Evolutionary conservation across 2,113 vertebrate species (phyloP).

Genomic region (Cololabis saira): DNA sequence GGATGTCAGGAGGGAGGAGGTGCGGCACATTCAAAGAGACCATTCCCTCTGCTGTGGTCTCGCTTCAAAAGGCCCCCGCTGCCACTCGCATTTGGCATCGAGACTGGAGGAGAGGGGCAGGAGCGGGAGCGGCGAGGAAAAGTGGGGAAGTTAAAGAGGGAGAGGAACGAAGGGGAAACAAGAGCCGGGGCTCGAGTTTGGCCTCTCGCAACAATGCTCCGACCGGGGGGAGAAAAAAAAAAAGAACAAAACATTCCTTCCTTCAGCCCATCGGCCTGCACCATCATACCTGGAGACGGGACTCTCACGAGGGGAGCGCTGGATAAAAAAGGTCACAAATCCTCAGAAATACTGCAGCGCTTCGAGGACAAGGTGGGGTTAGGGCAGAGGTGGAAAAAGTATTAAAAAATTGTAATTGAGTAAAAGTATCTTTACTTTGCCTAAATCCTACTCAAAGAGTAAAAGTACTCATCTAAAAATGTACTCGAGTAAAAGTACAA

Average conservation of each 20-base stretch:
- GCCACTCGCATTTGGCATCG: conserved; percentile 79
- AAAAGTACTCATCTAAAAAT: no score
- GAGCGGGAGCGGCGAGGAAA: conserved; percentile 22
- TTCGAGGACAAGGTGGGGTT: conserved; percentile 25
- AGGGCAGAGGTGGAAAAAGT: no score
- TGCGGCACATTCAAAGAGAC: conserved; percentile 88
- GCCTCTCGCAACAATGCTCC: conserved; percentile 31
- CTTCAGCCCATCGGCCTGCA: conserved; percentile 20
- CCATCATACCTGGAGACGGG: conserved; percentile 56
- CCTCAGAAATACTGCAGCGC: conserved; percentile 25
- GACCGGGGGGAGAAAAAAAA: conserved; percentile 44
- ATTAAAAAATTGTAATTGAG: no score
- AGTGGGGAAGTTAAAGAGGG: conserved; percentile 15
- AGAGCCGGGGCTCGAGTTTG: conserved; percentile 20
- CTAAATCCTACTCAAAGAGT: no score
- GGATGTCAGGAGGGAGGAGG: conserved; percentile 62
- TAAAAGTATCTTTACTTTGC: no score
- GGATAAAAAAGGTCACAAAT: conserved; percentile 47
- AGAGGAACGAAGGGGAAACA: conserved; percentile 39
- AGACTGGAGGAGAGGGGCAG: conserved; percentile 43
- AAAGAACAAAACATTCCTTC: conserved; percentile 9
- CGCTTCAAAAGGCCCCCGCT: conserved; percentile 88
- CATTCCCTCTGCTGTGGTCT: conserved; percentile 85
- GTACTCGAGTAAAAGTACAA: no score
- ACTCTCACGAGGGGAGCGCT: conserved; percentile 39